Base-by-base conservation (phyloP, 2,888 invertebrate genomes). In the Hofmannophila pseudospretella region DNA sequence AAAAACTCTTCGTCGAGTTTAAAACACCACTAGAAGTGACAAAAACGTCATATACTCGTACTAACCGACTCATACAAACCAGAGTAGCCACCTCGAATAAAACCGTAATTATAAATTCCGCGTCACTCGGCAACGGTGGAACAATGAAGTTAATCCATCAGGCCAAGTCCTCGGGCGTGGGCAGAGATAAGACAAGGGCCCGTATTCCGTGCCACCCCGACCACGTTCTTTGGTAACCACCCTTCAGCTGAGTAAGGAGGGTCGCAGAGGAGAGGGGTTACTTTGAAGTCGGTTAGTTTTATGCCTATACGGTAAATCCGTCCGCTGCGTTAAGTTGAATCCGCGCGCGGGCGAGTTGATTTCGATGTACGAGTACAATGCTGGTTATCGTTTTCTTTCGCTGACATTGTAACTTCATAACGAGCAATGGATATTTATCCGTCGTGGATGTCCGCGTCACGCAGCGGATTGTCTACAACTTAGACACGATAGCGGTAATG, bases 141-240 rank as follows among this genome's bases (percentile, higher is more conserved):
- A 85, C 85, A 85, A 85, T 85, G 84, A 81, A 84, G 84, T 85
- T 85, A 85, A 85, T 85, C 85, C 84, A 85, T 85, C 85, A 85
- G 84, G 58, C 67, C 66, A 62, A 67, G 64, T 75, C 82, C 82
- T 74, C 74, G 64, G 85, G 81, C 81, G 81, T 70, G 76, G 84
- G 77, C 62, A 59, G 60, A 81, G 85, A 86, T 86, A 86, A 86
- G 85, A 82, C 79, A 79, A 82, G 79, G 80, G 77, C 75, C 75
- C 67, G 66, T 67, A 65, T 64, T 64, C 58, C 49, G 52, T 49
- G 50, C 69, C 75, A 64, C 67, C 78, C 76, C 69, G 64, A 52
- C 65, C 44, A 52, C 60, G 56, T 70, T 77, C 82, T 80, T 79
- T 63, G 73, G 63, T 57, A 54, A 58, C 78, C 78, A 69, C 77